Percentiles rank a stretch among this genome's conserved stretches.
Evolutionary conservation across 2,113 vertebrate species (phyloP).

Genomic region (Alectura lathami): DNA sequence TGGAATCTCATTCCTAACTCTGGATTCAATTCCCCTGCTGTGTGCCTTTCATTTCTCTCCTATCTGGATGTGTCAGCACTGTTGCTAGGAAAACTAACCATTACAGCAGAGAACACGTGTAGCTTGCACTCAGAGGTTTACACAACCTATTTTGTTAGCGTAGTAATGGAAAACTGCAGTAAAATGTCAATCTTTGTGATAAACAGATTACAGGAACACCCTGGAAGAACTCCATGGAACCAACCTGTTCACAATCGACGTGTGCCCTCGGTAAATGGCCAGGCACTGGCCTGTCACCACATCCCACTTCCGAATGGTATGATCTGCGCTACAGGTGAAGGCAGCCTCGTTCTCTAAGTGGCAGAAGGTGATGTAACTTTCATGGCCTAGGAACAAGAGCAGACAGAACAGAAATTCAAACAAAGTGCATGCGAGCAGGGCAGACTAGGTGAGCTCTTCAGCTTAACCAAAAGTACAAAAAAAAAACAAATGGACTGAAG

Average conservation of each 20-base stretch:
- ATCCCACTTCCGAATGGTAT: slow-evolving; percentile 82
- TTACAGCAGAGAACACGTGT: neutral
- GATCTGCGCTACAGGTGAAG: slow-evolving; percentile 81
- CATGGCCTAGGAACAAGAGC: slow-evolving; percentile 68
- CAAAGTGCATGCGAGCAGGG: neutral
- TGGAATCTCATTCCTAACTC: slow-evolving; percentile 33
- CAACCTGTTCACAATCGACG: slow-evolving; percentile 82
- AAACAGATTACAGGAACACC: neutral
- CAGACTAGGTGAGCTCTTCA: neutral
- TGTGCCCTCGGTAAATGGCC: slow-evolving; percentile 81
- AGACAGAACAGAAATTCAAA: neutral
- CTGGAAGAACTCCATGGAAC: neutral
- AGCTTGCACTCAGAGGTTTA: neutral
- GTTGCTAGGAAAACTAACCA: neutral
- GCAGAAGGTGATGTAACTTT: slow-evolving; percentile 84
- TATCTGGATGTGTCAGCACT: slow-evolving; percentile 30
- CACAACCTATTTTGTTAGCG: neutral
- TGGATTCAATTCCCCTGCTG: slow-evolving; percentile 16
- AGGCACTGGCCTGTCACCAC: slow-evolving; percentile 78
- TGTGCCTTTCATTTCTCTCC: slow-evolving; percentile 16
- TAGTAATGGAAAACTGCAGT: neutral
- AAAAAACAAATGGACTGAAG: neutral
- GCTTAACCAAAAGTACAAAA: neutral
- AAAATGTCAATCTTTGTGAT: neutral
- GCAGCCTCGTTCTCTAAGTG: slow-evolving; percentile 81